Base-by-base conservation (phyloP, 2,113 vertebrate genomes). In the Salvelinus fontinalis region DNA sequence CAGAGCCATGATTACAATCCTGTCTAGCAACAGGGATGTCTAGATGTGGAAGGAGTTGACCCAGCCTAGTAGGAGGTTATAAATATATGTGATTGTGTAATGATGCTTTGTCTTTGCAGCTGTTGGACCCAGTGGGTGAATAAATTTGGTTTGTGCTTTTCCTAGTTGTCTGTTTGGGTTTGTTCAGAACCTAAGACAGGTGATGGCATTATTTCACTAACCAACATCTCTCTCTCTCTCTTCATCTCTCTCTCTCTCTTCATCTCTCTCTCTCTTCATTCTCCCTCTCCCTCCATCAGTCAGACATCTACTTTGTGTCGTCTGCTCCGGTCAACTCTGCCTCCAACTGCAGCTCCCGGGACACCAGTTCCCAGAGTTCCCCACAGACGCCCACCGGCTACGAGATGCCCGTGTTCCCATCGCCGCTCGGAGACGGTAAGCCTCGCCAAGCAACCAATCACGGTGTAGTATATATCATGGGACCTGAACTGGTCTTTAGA, bases 271-370 rank as follows among this genome's bases (percentile, higher is more conserved):
- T n/a, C 22, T 16, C 16, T 69, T 24, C 26, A 1, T 73, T 75
- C 66, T 8, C 14, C 11, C 22, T n/a, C 22, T 16, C 16, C 71
- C 86, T 72, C 67, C 88, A 90, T 86, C 90, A 99, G 97, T 98
- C 96, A 1, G 98, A 99, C 85, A 98, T 99, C 90, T 99, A 97
- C 90, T 99, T 99, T 85, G 94, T 95, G 75, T 97, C 97, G 0
- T 91, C 95, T 5, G 91, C 95, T 2, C 90, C 96, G 1, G 93
- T 95, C 86, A 95, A 88, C 8, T 95, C 93, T 69, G 94, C 95
- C 3, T 97, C 95, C 70, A 94, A 93, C 86, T 93, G 93, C 91
- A 97, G 94, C 81, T 98, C 95, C n/a, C 95, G 94, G 89, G 96
- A 96, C 82, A 92, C 94, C 84, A 96, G 93, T 76, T 96, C 95